These are phyloP conservation scores for Hydriomena furcata DNA, from an alignment of 2,888 invertebrate species.

Conservation along the genomic window DNA sequence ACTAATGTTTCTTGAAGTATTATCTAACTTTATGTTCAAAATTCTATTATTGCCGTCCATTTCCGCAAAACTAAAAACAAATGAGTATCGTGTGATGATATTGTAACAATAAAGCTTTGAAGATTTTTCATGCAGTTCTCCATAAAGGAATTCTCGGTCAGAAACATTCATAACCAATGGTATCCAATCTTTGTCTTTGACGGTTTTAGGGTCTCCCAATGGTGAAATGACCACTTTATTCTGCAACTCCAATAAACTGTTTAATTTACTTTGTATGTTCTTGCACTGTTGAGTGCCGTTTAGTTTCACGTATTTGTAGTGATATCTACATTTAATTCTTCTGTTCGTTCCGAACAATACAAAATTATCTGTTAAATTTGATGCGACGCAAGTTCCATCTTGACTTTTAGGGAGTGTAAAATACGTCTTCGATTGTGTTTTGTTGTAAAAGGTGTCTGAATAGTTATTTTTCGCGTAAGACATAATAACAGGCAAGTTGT, in stretches of 20 bases:
- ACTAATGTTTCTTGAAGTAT: conserved; percentile 48
- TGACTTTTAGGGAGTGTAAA: conserved; percentile 61
- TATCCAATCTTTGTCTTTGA: conserved; percentile 62
- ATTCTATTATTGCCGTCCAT: conserved; percentile 58
- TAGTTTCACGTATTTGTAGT: conserved; percentile 31
- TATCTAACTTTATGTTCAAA: conserved; percentile 46
- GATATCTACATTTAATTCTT: conserved; percentile 69
- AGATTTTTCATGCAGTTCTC: conserved; percentile 47
- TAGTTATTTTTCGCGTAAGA: conserved; percentile 60
- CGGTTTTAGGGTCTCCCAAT: conserved; percentile 59
- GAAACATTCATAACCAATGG: conserved; percentile 37
- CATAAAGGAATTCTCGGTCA: conserved; percentile 46
- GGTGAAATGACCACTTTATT: conserved; percentile 55
- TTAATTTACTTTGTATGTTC: conserved; percentile 55
- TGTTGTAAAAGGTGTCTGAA: conserved; percentile 59
- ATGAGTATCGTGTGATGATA: conserved; percentile 55
- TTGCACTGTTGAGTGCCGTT: conserved; percentile 56
- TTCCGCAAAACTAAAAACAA: conserved; percentile 56
- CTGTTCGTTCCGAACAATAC: conserved; percentile 78
- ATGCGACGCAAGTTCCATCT: conserved; percentile 68
- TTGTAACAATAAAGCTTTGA: conserved; percentile 60
- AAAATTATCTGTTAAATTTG: conserved; percentile 54
- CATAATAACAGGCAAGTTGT: conserved; percentile 85
- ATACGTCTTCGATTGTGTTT: conserved; percentile 35
- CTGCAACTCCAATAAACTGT: conserved; percentile 43